Evolutionary conservation across 2,797 vertebrate genomes (phyloP), one percentile per base, ranked within the genome.

Genomic region (Syngnathus acus): DNA sequence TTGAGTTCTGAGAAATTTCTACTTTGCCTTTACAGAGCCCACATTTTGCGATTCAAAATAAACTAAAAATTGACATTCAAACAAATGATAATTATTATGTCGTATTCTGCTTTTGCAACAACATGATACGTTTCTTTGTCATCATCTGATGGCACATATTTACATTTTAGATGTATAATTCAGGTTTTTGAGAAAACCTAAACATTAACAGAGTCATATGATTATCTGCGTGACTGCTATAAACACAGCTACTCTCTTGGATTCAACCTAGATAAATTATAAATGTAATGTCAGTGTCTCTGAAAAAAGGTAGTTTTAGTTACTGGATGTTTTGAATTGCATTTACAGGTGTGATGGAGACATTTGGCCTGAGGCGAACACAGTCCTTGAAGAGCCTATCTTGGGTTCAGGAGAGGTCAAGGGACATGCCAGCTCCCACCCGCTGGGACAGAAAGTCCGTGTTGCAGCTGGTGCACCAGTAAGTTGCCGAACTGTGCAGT

Each of bases 181-280:
- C 4, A 3, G 19, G 26, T 55, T 16, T 26, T 11, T 4, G 10
- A 26, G 26, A 26, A 9, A 9, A 37, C 2, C 51, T 85, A 85
- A 86, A 84, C 80, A 89, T 91, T 90, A 89, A 89, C 83, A 72
- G 81, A 80, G 82, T 90, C 88, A 89, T 77, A 80, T 89, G 90
- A 89, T 76, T 37, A 39, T 69, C 72, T 48, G 65, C 68, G 69
- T 84, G 72, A 78, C 55, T 55, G 16, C 68, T 19, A 68, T 62
- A 57, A 66, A 7, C 43, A 59, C 19, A 40, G 53, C 62, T 68
- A 10, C 17, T 6, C 16, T 23, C 9, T 62, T 67, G 0, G 6
- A 54, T 57, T 40, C 10, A 9, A 7, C 5, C 8, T n/a, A 51
- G 3, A 51, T 9, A 51, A 51, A 7, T 51, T n/a, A n/a, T n/a